Evolutionary conservation across 1,140 invertebrate genomes (phyloP), one percentile per base, ranked within the genome.

Genomic region (Orius laevigatus): DNA sequence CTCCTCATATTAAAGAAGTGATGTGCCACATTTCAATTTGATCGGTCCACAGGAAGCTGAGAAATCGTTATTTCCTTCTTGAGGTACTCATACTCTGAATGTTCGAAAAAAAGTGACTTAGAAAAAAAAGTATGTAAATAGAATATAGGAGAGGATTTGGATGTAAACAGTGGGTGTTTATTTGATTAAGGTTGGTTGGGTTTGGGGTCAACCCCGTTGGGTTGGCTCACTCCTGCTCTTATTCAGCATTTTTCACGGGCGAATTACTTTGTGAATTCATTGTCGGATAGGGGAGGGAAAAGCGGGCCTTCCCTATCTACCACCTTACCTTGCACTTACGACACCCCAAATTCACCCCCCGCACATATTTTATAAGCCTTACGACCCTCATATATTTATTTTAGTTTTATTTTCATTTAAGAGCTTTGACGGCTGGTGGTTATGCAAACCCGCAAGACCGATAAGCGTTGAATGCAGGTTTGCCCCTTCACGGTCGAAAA

Each of bases 161-260:
- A n/a, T n/a, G n/a, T n/a, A n/a, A n/a, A n/a, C n/a, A n/a, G n/a
- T n/a, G n/a, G n/a, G n/a, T n/a, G n/a, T n/a, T n/a, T n/a, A n/a
- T n/a, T n/a, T n/a, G n/a, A n/a, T n/a, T n/a, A n/a, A n/a, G n/a
- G n/a, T n/a, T n/a, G n/a, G 38, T 5, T 5, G 38, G 38, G 42
- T 11, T 25, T 20, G 42, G 42, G n/a, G 2, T 32, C 33, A 45
- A 32, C 33, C 42, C 5, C 31, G 42, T 45, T 32, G 33, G 18
- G 42, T 45, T 45, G n/a, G 18, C 16, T 16, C 42, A 14, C 33
- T 32, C 20, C 42, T 31, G 31, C 33, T 32, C 42, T 32, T 45
- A 45, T 45, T 45, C 42, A 45, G 42, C 42, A 45, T 20, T 45
- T 45, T 45, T 45, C 42, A 45, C 42, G 42, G 42, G 42, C 31